phyloP scores from a whole-genome alignment of 2,888 invertebrate genomes.

The Diogma glabrata region DNA sequence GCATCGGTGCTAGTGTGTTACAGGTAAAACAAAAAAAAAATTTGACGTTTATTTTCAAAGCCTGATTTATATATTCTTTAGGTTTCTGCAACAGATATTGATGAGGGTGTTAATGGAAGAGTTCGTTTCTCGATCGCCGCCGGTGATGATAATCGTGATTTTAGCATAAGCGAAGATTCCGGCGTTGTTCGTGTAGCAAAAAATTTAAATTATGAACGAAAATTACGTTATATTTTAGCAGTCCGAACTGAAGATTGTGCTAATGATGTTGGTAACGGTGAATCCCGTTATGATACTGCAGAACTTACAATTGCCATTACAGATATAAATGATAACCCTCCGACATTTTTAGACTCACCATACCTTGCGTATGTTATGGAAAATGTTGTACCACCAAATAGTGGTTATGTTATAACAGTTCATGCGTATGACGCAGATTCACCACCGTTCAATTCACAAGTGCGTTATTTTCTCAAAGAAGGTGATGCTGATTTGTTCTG shows the following conservation, averaged over 20 bases:
- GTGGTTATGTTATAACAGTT: conserved; percentile 69
- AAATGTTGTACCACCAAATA: conserved; percentile 70
- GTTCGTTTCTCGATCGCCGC: conserved; percentile 80
- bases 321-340: conserved; percentile 90
- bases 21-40: too few relatives aligned
- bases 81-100: conserved; percentile 81
- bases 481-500: conserved; percentile 84
- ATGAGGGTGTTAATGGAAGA: conserved; percentile 81
- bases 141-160: conserved; percentile 84
- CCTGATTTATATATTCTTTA: too few relatives aligned
- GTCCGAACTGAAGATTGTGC: conserved; percentile 84
- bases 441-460: conserved; percentile 78
- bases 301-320: conserved; percentile 73
- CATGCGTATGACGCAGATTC: conserved; percentile 86
- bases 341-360: conserved; percentile 88
- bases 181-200: conserved; percentile 85
- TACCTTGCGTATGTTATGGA: conserved; percentile 90
- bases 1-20: conserved; percentile 80
- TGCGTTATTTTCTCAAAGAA: conserved; percentile 87
- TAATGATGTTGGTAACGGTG: conserved; percentile 46
- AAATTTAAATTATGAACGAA: conserved; percentile 86
- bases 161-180: conserved; percentile 83
- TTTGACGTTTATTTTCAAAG: too few relatives aligned
- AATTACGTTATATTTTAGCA: conserved; percentile 68
- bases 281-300: conserved; percentile 59